These are phyloP conservation scores for Xanthia icteritia DNA, from an alignment of 2,888 invertebrate genomes.

Conservation along the genomic window DNA sequence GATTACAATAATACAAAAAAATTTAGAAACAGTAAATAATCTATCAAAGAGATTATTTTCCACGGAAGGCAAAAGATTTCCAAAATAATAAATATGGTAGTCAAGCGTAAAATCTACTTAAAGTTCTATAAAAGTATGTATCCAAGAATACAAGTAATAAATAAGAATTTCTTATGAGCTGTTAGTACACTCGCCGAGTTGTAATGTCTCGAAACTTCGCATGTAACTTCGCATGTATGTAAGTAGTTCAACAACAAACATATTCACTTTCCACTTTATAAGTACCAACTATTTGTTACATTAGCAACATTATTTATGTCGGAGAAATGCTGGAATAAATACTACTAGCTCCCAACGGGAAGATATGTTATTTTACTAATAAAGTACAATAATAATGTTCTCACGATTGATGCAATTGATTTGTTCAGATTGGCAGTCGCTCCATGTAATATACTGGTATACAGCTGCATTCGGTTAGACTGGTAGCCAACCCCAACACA, in stretches of 20 bases:
- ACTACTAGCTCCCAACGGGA: neutral
- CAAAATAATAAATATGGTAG: constrained; percentile 9
- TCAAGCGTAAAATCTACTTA: neutral
- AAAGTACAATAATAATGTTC: neutral
- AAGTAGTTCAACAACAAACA: constrained; percentile 48
- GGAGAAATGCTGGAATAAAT: neutral
- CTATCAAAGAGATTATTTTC: neutral
- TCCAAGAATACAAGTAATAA: constrained; percentile 23
- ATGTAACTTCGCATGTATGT: constrained; percentile 26
- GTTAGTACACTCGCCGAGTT: constrained; percentile 27
- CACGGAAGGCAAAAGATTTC: neutral
- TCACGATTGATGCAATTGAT: neutral
- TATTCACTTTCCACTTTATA: constrained; percentile 36
- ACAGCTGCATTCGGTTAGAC: neutral
- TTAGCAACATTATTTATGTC: constrained; percentile 17
- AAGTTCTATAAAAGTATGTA: constrained; percentile 1
- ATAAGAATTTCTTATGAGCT: constrained; percentile 39
- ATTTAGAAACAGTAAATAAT: too few species aligned
- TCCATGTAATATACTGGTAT: neutral
- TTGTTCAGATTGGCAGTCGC: neutral
- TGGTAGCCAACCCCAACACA: neutral
- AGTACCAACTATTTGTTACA: constrained; percentile 24
- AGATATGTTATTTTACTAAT: neutral
- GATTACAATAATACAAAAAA: too few species aligned
- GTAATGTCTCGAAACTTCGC: constrained; percentile 38